Base-by-base conservation (phyloP, 2,888 invertebrate genomes). In the Parnassius apollo region DNA sequence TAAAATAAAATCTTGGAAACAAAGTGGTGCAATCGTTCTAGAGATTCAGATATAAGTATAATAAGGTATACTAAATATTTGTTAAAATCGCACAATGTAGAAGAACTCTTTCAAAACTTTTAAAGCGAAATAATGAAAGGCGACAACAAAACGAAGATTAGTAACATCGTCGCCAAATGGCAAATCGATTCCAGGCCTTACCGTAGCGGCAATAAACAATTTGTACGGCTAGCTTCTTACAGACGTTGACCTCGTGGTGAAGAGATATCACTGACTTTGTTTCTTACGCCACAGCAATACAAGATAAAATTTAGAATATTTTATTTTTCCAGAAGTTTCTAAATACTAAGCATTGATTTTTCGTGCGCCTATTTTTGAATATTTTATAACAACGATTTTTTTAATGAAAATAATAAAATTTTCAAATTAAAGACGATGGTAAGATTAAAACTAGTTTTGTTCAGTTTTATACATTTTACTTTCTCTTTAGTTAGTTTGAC, bases 171-270 rank as follows among this genome's bases (percentile, higher is more conserved):
- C 54, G 49, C 56, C 56, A 51, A 42, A 12, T 13, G 51, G 55
- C 59, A 56, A 56, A 59, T 56, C 63, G 55, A 59, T 59, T 63
- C 22, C 55, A 55, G 55, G 50, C 50, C 45, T 48, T 51, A 50
- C 58, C 49, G 54, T 48, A 42, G 35, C 59, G 66, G 60, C 56
- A 66, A 62, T 61, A 71, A 71, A 66, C 65, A 63, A 74, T 73
- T 74, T 67, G 69, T 69, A 64, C 65, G 68, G 66, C 68, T 25
- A 35, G 45, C 58, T 60, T 66, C 63, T 61, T 59, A 63, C 66
- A 69, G 70, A 55, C 72, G 66, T 67, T 70, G 74, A 75, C 75
- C 75, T 73, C 72, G 67, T 50, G 13, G 22, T 54, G 35, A n/a
- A 58, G 61, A 65, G 67, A 67, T 66, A 68, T 65, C 67, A 59